Base-by-base conservation (phyloP, 1,140 invertebrate species). In the Hermatobates lingyangjiaoensis region DNA sequence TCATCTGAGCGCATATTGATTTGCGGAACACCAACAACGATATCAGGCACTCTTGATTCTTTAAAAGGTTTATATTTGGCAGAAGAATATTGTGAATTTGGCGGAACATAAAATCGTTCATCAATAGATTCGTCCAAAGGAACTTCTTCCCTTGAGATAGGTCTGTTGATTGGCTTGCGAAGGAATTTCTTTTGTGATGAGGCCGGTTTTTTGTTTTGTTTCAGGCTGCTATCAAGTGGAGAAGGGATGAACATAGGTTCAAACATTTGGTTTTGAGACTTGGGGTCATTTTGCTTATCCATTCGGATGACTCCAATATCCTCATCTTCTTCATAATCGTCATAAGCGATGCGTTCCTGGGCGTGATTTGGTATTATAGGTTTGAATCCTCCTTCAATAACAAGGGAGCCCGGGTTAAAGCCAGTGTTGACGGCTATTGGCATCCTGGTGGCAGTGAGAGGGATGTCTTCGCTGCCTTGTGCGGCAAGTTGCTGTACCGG, bases 381-480 rank as follows among this genome's bases (percentile, higher is more conserved):
- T 52, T 79, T 82, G 58, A 88, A 88, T 0, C 83, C 83, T 48
- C 81, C 75, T 66, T 87, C 84, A 27, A 87, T 79, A 0, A 87
- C 77, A 15, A 88, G 77, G 0, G 80, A 79, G 52, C 78, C 75
- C 0, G 82, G 82, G 62, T 84, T 74, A 59, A 88, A 88, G 0
- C 83, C 84, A 2, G 76, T 80, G 58, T 83, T 82, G 0, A 76
- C 66, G 0, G 75, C 73, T 3, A 56, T 50, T 27, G 56, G 53
- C 7, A 50, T 5, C 24, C 45, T 50, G 21, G 51, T 48, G 1
- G 50, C 27, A n/a, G n/a, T 21, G n/a, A n/a, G n/a, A 20, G 23
- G 5, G 2, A 34, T 5, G n/a, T 53, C 45, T 28, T 57, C 56
- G 12, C 28, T 12, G 24, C 38, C 54, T 20, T 53, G 45, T 42